A percentile compares a stretch with the other conserved stretches of the same genome.
These are phyloP conservation scores for Atopsyche davidsoni DNA, from an alignment of 1,140 invertebrate genomes.

Conservation along the genomic window DNA sequence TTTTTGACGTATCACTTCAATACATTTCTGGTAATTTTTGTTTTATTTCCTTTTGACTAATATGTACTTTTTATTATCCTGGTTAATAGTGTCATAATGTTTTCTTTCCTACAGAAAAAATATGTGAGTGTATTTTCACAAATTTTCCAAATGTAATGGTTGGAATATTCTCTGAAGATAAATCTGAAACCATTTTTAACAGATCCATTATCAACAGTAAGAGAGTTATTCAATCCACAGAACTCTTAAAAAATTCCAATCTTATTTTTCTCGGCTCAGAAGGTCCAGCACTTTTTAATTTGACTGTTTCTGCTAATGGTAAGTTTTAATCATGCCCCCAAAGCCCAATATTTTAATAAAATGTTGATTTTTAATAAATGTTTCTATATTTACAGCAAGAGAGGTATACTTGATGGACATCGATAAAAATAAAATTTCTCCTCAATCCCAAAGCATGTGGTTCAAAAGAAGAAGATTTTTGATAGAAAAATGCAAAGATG, in stretches of 20 bases:
- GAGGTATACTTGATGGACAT: slow-evolving; percentile 48
- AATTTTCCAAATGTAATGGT: too few species aligned
- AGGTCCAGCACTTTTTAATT: slow-evolving; percentile 50
- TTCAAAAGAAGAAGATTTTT: slow-evolving; percentile 76
- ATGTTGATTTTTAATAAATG: neutral
- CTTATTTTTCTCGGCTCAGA: slow-evolving; percentile 47
- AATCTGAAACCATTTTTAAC: slow-evolving; percentile 35
- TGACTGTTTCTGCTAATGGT: slow-evolving; percentile 46
- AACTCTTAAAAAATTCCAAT: slow-evolving; percentile 35
- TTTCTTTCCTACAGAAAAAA: too few species aligned
- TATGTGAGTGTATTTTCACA: too few species aligned
- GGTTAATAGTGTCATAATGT: too few species aligned
- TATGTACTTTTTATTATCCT: too few species aligned
- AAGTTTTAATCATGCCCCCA: slow-evolving; percentile 12
- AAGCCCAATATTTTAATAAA: slow-evolving; percentile 1
- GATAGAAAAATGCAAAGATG: slow-evolving; percentile 85
- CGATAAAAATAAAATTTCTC: slow-evolving; percentile 35
- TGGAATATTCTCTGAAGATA: too few species aligned
- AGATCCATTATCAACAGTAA: slow-evolving; percentile 34
- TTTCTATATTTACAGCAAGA: slow-evolving; percentile 34
- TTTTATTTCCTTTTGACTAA: too few species aligned
- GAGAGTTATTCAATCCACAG: slow-evolving; percentile 26
- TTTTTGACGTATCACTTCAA: slow-evolving; percentile 69
- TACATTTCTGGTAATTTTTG: slow-evolving; percentile 61
- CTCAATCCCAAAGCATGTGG: slow-evolving; percentile 48